Evolutionary conservation across 2,888 invertebrate species (phyloP).

Genomic region (Rhopalosiphum nymphaeae): DNA sequence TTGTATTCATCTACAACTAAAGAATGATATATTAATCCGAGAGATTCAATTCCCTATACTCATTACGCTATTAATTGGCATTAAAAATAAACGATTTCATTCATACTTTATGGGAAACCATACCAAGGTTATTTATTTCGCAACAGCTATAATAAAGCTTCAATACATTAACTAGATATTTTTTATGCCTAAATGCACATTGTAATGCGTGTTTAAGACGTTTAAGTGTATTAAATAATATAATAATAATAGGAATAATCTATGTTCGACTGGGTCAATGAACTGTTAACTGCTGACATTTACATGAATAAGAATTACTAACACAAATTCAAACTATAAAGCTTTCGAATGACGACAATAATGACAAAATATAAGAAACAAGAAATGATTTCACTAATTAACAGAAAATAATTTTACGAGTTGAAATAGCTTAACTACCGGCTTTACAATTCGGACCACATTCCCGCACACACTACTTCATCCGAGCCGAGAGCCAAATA

Average conservation of each 20-base stretch:
- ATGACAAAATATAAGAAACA: background rate
- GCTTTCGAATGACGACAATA: slow-evolving; percentile 15
- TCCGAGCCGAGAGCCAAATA: slow-evolving; percentile 34
- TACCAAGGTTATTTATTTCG: slow-evolving; percentile 22
- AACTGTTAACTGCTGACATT: slow-evolving; percentile 58
- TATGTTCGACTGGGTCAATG: slow-evolving; percentile 45
- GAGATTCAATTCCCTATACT: slow-evolving; percentile 31
- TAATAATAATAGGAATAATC: slow-evolving; percentile 44
- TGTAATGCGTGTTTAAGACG: slow-evolving; percentile 15
- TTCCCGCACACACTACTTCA: slow-evolving; percentile 13
- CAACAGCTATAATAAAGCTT: slow-evolving; percentile 20
- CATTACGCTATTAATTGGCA: slow-evolving; percentile 16
- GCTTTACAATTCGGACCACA: slow-evolving; percentile 25
- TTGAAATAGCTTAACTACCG: slow-evolving; percentile 26
- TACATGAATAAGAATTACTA: slow-evolving; percentile 43
- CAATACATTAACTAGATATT: background rate
- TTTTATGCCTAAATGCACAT: slow-evolving; percentile 9
- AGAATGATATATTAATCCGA: background rate
- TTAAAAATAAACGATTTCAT: slow-evolving; percentile 53
- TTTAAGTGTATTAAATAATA: slow-evolving; percentile 17
- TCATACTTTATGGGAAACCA: slow-evolving; percentile 42
- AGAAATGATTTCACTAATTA: slow-evolving; percentile 28
- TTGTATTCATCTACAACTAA: background rate
- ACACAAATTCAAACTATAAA: slow-evolving; percentile 33
- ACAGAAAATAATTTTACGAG: slow-evolving; percentile 31